Conservation (phyloP, 2,113 vertebrate species). For the Pterophyllum scalare region DNA sequence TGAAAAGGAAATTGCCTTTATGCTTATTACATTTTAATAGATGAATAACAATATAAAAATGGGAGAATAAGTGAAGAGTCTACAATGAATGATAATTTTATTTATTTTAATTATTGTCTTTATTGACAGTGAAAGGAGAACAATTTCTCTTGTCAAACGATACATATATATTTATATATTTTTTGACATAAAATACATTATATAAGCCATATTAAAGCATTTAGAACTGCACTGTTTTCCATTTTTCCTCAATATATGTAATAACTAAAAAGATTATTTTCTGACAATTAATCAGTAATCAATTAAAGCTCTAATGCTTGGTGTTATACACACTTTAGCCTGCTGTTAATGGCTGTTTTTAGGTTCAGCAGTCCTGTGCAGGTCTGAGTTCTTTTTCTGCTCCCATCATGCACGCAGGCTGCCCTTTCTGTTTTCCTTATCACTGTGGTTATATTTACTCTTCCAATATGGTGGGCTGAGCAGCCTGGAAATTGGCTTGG, state of each 20-base stretch:
- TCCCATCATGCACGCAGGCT: slow-evolving; percentile 16
- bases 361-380: background rate
- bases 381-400: slow-evolving; percentile 5
- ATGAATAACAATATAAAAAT: background rate
- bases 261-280: background rate
- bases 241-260: background rate
- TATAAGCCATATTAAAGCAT: background rate
- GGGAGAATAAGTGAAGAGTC: background rate
- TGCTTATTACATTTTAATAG: background rate
- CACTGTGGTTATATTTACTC: slow-evolving; percentile 71
- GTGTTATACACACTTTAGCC: background rate
- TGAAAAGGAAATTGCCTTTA: background rate
- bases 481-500: slow-evolving; percentile 75
- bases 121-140: background rate
- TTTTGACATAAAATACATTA: background rate
- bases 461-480: slow-evolving; percentile 60
- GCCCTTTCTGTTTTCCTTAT: slow-evolving; percentile 58
- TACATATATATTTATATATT: background rate
- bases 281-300: background rate
- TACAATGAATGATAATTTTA: background rate
- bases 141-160: background rate
- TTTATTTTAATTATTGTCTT: background rate
- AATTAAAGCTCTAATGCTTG: background rate
- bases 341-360: background rate
- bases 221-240: background rate